Evolutionary conservation across 2,888 invertebrate genomes (phyloP).

Genomic region (Andricus curvator): DNA sequence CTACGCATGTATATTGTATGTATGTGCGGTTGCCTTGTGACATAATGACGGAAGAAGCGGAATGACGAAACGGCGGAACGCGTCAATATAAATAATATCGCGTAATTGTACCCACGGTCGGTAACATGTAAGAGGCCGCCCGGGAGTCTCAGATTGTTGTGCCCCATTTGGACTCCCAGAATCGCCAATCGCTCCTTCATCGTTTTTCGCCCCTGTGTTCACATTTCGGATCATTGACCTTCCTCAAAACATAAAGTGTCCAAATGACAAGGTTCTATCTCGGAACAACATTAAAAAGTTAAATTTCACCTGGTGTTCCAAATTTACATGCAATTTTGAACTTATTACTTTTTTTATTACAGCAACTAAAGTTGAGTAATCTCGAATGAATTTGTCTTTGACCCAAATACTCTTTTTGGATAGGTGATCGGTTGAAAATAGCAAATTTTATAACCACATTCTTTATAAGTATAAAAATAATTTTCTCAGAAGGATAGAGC

Average conservation of each 20-base stretch:
- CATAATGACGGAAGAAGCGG: slow-evolving; percentile 57
- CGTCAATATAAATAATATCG: slow-evolving; percentile 66
- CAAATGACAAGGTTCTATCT: background rate
- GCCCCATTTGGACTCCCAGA: slow-evolving; percentile 20
- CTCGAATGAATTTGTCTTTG: slow-evolving; percentile 24
- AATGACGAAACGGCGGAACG: slow-evolving; percentile 55
- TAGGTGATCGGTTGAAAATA: slow-evolving; percentile 9
- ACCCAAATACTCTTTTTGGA: slow-evolving; percentile 26
- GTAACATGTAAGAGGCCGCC: slow-evolving; percentile 59
- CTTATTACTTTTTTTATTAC: too few species aligned
- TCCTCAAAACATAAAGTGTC: background rate
- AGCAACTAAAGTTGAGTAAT: slow-evolving; percentile 7
- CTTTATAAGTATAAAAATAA: slow-evolving; percentile 40
- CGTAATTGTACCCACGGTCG: slow-evolving; percentile 55
- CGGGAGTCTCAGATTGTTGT: slow-evolving; percentile 36
- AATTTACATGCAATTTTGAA: too few species aligned
- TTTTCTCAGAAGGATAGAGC: slow-evolving; percentile 24
- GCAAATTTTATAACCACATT: slow-evolving; percentile 40
- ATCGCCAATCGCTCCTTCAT: slow-evolving; percentile 45
- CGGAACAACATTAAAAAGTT: too few species aligned
- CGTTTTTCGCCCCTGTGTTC: slow-evolving; percentile 12
- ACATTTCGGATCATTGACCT: slow-evolving; percentile 30
- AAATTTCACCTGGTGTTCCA: too few species aligned
- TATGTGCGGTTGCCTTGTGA: slow-evolving; percentile 54
- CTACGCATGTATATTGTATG: slow-evolving; percentile 25